Percentiles rank a stretch among this genome's conserved stretches.
phyloP scores from a whole-genome alignment of 2,888 invertebrate genomes.

The Lagria hirta region DNA sequence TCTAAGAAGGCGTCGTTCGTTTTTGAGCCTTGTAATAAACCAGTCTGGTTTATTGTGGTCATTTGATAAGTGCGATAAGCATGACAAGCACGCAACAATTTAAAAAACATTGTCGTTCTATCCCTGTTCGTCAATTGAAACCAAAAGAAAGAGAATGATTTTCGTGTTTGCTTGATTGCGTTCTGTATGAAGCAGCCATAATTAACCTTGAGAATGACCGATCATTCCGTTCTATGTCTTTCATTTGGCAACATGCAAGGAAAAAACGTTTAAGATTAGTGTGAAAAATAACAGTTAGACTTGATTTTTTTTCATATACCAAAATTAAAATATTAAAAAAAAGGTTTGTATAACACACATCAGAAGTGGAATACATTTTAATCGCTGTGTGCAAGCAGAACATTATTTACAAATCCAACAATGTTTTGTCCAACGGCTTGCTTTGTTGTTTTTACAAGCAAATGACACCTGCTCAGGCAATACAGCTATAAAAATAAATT shows the following conservation, averaged over 20 bases:
- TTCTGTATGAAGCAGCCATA: constrained; percentile 42
- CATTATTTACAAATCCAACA: constrained; percentile 6
- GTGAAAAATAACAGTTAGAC: too few relatives aligned
- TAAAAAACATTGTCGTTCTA: constrained; percentile 37
- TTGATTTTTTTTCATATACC: too few relatives aligned
- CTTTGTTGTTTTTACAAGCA: constrained; percentile 27
- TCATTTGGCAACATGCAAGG: constrained; percentile 39
- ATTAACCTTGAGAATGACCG: constrained; percentile 49
- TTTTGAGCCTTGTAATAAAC: constrained; percentile 41
- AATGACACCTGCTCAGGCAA: constrained; percentile 31
- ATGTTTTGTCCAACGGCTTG: constrained; percentile 14
- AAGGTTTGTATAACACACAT: too few relatives aligned
- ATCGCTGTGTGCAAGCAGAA: constrained; percentile 24
- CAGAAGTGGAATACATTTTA: too few relatives aligned
- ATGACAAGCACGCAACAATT: constrained; percentile 47
- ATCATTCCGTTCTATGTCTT: constrained; percentile 47
- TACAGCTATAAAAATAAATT: constrained; percentile 33
- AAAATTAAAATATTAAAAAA: too few relatives aligned
- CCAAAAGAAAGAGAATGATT: constrained; percentile 30
- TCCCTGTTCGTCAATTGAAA: constrained; percentile 17
- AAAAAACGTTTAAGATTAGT: too few relatives aligned
- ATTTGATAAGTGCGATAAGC: constrained; percentile 50
- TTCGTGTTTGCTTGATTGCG: constrained; percentile 46
- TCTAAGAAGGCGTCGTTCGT: constrained; percentile 14
- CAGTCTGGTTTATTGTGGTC: constrained; percentile 47